Evolutionary conservation across 2,888 invertebrate species (phyloP).

Genomic region (Sceliomorpha sp.): DNA sequence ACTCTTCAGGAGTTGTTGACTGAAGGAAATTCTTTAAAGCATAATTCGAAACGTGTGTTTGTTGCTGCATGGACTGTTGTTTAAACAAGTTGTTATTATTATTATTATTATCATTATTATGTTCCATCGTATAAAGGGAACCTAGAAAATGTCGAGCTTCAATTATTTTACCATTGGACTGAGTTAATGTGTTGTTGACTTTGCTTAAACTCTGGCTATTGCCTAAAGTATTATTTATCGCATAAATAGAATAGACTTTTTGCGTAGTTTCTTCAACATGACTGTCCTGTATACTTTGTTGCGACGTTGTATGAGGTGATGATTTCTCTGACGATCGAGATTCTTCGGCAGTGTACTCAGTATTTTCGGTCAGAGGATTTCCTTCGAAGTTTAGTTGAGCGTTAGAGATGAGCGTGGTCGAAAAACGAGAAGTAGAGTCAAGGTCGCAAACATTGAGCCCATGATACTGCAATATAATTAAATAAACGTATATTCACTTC

Average conservation of each 20-base stretch:
- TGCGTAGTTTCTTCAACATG: conserved; percentile 52
- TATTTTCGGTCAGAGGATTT: conserved; percentile 73
- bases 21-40: conserved; percentile 69
- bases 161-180: not conserved
- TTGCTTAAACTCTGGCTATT: too few relatives aligned
- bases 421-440: conserved; percentile 48
- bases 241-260: conserved; percentile 57
- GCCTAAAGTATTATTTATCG: conserved; percentile 8
- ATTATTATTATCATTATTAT: conserved; percentile 7
- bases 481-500: too few relatives aligned
- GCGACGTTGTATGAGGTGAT: too few relatives aligned
- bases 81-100: conserved; percentile 20
- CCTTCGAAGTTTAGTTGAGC: conserved; percentile 74
- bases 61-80: conserved; percentile 3
- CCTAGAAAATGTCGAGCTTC: conserved; percentile 29
- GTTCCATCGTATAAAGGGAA: not conserved
- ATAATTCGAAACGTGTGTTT: conserved; percentile 19
- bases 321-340: conserved; percentile 62
- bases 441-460: conserved; percentile 38
- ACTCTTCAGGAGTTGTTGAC: conserved; percentile 73
- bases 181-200: conserved; percentile 19
- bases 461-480: conserved; percentile 52
- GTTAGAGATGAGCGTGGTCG: conserved; percentile 24
- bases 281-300: too few relatives aligned
- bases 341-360: conserved; percentile 73